Conservation (phyloP, 2,888 invertebrate species). For the Tachina grossa region DNA sequence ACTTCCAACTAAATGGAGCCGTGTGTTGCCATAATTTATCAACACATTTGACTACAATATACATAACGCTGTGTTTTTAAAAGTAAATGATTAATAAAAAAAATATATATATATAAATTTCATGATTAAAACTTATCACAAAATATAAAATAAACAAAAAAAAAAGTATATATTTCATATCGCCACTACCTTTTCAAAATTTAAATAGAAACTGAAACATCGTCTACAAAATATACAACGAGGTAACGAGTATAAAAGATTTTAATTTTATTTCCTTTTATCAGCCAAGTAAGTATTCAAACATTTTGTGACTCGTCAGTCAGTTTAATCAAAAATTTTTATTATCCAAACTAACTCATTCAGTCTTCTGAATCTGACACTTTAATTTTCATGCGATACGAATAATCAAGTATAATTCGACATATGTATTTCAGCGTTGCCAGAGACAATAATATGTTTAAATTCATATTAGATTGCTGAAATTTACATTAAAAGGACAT, state of each 20-base stretch:
- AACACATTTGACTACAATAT: conserved; percentile 54
- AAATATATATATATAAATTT: conserved; percentile 62
- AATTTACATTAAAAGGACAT: background rate
- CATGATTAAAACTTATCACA: conserved; percentile 81
- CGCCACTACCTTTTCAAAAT: conserved; percentile 55
- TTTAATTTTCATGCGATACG: conserved; percentile 15
- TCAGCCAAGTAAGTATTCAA: conserved; percentile 5
- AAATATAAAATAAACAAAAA: conserved; percentile 68
- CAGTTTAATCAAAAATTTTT: conserved; percentile 20
- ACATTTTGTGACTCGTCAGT: background rate
- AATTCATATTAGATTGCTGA: too few relatives aligned
- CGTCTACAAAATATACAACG: background rate
- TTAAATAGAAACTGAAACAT: conserved; percentile 16
- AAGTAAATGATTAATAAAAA: conserved; percentile 43
- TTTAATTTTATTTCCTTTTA: conserved; percentile 21
- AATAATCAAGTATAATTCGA: conserved; percentile 7
- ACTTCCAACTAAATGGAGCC: conserved; percentile 66
- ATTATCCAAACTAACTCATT: conserved; percentile 27
- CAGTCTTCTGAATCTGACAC: conserved; percentile 22
- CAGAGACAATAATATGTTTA: too few relatives aligned
- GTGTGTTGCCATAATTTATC: conserved; percentile 65
- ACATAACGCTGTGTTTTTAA: conserved; percentile 54
- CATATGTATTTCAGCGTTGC: conserved; percentile 3
- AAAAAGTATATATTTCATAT: conserved; percentile 46
- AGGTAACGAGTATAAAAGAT: conserved; percentile 24